Base-by-base conservation (phyloP, 23 tunicate genomes). In the Halocynthia roretzi region DNA sequence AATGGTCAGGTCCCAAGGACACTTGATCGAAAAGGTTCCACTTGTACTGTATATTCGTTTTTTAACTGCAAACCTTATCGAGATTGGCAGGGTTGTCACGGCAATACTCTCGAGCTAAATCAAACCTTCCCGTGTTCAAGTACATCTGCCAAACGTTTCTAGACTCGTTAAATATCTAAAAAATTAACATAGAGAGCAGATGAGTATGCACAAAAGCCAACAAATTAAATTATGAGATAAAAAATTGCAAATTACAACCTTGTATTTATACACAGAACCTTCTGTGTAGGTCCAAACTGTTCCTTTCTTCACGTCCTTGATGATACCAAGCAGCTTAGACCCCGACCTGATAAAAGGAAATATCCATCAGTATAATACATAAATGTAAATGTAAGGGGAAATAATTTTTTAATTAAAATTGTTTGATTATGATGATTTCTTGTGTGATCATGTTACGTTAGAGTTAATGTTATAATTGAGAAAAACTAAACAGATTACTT, bases 81-180 rank as follows among this genome's bases (percentile, higher is more conserved):
- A 81, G 60, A 63, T 91, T 91, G 9, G 83, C 87, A 55, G 87
- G 90, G 62, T 94, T 82, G 50, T 94, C 94, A 71, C 83, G 62
- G 61, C 98, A 94, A 81, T 83, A 83, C 78, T 94, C 88, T 51
- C 73, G 62, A 12, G 98, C 98, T 20, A 83, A 54, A 50, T 94
- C 94, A 71, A 87, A 94, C 76, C 88, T 87, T 53, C 67, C 83
- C 75, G 78, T 73, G 53, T 87, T 86, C 12, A 94, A 85, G 79
- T 81, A 94, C 82, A 94, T 94, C 74, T 87, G 89, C 98, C 98
- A 94, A 22, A 88, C 90, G 68, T 87, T 83, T 69, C 94, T 61
- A 11, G 89, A 62, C 56, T 94, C 98, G 55, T 83, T 83, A 7
- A 80, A 83, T 76, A 94, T 81, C 88, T 87, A 8, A 7, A 73